These are phyloP conservation scores for Mechanitis messenoides DNA, from an alignment of 2,888 invertebrate species.

Conservation along the genomic window DNA sequence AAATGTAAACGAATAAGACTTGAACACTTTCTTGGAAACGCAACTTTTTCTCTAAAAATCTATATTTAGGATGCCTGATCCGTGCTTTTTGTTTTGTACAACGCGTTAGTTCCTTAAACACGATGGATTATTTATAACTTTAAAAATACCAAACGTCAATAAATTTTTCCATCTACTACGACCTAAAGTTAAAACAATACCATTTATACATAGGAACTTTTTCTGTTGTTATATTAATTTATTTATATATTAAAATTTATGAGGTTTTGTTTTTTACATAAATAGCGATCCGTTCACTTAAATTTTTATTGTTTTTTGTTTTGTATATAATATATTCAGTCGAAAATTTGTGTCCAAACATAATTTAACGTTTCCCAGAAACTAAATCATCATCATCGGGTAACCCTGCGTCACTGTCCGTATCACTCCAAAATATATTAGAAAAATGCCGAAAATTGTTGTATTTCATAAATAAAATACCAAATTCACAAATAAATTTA, in stretches of 20 bases:
- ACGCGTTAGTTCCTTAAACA: constrained; percentile 62
- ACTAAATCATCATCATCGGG: constrained; percentile 57
- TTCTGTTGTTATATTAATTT: constrained; percentile 76
- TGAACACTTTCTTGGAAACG: constrained; percentile 76
- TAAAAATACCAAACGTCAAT: constrained; percentile 75
- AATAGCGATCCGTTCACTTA: constrained; percentile 74
- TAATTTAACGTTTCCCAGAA: constrained; percentile 69
- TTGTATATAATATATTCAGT: constrained; percentile 52
- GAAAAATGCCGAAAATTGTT: constrained; percentile 65
- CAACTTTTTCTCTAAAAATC: constrained; percentile 70
- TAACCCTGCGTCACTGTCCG: constrained; percentile 59
- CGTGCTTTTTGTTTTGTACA: constrained; percentile 72
- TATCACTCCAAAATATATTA: constrained; percentile 58
- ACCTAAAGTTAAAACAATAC: constrained; percentile 77
- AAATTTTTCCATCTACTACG: constrained; percentile 75
- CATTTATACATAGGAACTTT: constrained; percentile 77
- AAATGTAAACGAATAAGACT: constrained; percentile 42
- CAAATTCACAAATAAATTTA: constrained; percentile 40
- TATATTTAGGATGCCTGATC: constrained; percentile 73
- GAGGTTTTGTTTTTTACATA: constrained; percentile 72
- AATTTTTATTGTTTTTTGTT: constrained; percentile 48
- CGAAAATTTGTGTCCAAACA: constrained; percentile 39
- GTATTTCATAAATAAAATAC: constrained; percentile 55
- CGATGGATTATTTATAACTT: constrained; percentile 69
- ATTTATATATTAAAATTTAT: constrained; percentile 69